Evolutionary conservation across 2,113 vertebrate species (phyloP).

Genomic region (Leuciscus idus): DNA sequence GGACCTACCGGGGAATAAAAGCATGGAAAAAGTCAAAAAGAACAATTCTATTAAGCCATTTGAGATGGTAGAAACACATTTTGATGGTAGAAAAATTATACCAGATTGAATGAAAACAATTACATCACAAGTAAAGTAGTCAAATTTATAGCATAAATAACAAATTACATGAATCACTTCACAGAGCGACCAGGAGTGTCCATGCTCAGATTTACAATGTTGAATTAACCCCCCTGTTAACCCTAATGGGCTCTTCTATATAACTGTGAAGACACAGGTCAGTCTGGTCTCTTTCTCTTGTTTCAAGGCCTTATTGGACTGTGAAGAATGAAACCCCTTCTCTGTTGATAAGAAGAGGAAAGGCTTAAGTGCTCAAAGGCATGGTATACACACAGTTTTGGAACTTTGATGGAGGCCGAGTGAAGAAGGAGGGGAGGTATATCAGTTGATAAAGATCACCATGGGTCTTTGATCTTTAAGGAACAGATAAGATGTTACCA

Average conservation of each 20-base stretch:
- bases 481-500: constrained; percentile 75
- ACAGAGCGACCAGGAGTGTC: constrained; percentile 46
- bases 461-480: constrained; percentile 76
- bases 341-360: constrained; percentile 76
- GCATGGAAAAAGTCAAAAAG: not conserved
- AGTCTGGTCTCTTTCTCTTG: constrained; percentile 63
- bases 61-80: not conserved
- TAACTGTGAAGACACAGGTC: constrained; percentile 61
- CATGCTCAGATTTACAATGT: constrained; percentile 44
- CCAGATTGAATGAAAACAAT: not conserved
- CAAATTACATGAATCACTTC: constrained; percentile 30
- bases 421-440: constrained; percentile 68
- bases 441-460: constrained; percentile 78
- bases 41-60: not conserved
- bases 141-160: constrained; percentile 1
- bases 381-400: constrained; percentile 65
- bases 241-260: constrained; percentile 64
- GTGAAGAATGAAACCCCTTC: constrained; percentile 42
- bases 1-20: not conserved
- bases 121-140: not conserved
- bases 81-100: not conserved
- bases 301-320: constrained; percentile 72
- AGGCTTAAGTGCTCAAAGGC: constrained; percentile 73
- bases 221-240: constrained; percentile 64
- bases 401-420: constrained; percentile 66